phyloP scores from a whole-genome alignment of 2,888 invertebrate species.

The Nephrotoma flavescens region DNA sequence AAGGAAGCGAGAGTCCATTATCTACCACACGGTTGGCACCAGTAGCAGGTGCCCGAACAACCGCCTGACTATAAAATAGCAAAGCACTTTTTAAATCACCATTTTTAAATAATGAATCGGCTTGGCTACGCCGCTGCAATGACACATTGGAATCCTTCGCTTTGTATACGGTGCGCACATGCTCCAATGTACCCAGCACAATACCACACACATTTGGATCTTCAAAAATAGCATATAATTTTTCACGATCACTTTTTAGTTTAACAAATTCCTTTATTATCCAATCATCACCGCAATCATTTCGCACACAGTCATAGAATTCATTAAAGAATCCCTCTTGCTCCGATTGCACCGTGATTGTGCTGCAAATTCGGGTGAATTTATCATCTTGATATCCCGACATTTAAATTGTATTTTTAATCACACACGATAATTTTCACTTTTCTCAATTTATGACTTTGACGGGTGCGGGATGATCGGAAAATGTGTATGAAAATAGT shows the following conservation, averaged over 20 bases:
- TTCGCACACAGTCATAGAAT: constrained; percentile 42
- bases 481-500: background rate
- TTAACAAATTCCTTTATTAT: constrained; percentile 42
- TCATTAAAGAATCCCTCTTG: constrained; percentile 60
- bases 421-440: background rate
- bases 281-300: constrained; percentile 38
- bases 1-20: constrained; percentile 44
- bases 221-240: constrained; percentile 35
- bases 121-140: constrained; percentile 43
- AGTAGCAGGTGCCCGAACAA: constrained; percentile 52
- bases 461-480: background rate
- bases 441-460: background rate
- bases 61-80: constrained; percentile 51
- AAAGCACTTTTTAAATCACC: constrained; percentile 44
- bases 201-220: constrained; percentile 35
- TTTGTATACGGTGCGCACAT: constrained; percentile 51
- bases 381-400: constrained; percentile 28
- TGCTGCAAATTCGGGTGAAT: constrained; percentile 54
- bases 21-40: constrained; percentile 39
- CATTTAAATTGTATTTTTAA: background rate
- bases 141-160: constrained; percentile 50
- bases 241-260: constrained; percentile 40
- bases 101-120: constrained; percentile 39
- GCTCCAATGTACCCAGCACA: constrained; percentile 40
- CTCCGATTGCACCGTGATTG: constrained; percentile 58